A percentile compares a stretch with the other conserved stretches of the same genome.
phyloP scores from a whole-genome alignment of 35 echinoderm and acorn worm genomes.

The Anneissia japonica region DNA sequence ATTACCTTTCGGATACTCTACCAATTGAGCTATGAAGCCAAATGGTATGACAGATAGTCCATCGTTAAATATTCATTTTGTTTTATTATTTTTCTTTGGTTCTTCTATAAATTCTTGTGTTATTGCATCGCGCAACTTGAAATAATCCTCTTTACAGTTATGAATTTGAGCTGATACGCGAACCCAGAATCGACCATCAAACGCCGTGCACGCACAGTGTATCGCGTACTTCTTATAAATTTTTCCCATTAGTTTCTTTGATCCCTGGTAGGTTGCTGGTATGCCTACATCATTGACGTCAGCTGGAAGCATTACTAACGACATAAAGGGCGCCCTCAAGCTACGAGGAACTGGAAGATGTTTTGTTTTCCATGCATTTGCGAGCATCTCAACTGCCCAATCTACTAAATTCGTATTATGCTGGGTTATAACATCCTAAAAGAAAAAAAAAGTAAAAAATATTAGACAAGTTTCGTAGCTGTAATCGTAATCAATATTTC shows the following conservation, averaged over 20 bases:
- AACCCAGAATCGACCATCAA: slow-evolving; percentile 28
- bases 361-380: slow-evolving; percentile 56
- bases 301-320: slow-evolving; percentile 41
- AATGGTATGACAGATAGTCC: too few relatives aligned
- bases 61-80: too few relatives aligned
- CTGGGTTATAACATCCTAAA: slow-evolving; percentile 31
- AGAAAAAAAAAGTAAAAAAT: neutral
- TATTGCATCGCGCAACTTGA: slow-evolving; percentile 46
- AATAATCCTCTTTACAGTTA: slow-evolving; percentile 76
- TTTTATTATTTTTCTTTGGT: too few relatives aligned
- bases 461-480: too few relatives aligned
- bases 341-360: slow-evolving; percentile 18
- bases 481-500: too few relatives aligned
- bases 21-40: too few relatives aligned
- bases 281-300: too few relatives aligned
- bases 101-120: too few relatives aligned
- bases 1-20: too few relatives aligned
- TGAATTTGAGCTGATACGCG: slow-evolving; percentile 59
- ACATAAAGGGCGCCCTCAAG: slow-evolving; percentile 65
- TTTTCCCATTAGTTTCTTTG: too few relatives aligned
- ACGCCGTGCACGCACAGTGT: neutral
- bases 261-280: too few relatives aligned
- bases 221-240: neutral
- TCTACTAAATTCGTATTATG: slow-evolving; percentile 18
- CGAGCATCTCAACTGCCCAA: slow-evolving; percentile 71